Percentiles rank a stretch among this genome's conserved stretches.
Evolutionary conservation across 2,113 vertebrate species (phyloP).

Genomic region (Grammomys surdaster): DNA sequence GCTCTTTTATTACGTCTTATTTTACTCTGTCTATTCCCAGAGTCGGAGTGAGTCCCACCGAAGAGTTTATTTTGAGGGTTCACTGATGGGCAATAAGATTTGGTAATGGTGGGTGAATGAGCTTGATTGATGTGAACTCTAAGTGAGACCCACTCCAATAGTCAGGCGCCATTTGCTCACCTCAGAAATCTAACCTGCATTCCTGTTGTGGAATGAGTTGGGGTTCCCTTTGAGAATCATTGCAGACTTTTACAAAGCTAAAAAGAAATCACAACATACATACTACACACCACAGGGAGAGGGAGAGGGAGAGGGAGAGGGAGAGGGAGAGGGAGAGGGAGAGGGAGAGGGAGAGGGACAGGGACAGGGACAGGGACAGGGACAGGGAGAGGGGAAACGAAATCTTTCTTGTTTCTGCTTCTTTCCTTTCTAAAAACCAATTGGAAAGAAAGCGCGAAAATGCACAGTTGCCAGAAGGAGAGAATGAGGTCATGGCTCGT

Average conservation of each 20-base stretch:
- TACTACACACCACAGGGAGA: too few species aligned
- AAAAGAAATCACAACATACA: neutral
- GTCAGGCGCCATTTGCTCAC: neutral
- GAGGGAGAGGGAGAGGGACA: neutral
- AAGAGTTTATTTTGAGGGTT: constrained; percentile 11
- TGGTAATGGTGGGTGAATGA: neutral
- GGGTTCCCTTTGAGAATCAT: constrained; percentile 20
- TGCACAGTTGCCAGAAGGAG: constrained; percentile 51
- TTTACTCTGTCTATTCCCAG: neutral
- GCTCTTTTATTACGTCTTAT: neutral
- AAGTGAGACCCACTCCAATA: neutral
- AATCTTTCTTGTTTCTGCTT: constrained; percentile 55
- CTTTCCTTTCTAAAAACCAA: constrained; percentile 66
- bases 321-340: too few species aligned
- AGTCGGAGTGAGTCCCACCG: neutral
- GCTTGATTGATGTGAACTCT: neutral
- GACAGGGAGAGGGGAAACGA: neutral
- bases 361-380: neutral
- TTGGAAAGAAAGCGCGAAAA: constrained; percentile 10
- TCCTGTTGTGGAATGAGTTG: neutral
- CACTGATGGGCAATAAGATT: neutral
- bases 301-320: too few species aligned
- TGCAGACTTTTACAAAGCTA: neutral
- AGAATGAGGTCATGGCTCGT: constrained; percentile 63
- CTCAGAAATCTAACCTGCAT: neutral